Evolutionary conservation across 2,888 invertebrate genomes (phyloP).

Genomic region (Cryptophagus acutangulus): DNA sequence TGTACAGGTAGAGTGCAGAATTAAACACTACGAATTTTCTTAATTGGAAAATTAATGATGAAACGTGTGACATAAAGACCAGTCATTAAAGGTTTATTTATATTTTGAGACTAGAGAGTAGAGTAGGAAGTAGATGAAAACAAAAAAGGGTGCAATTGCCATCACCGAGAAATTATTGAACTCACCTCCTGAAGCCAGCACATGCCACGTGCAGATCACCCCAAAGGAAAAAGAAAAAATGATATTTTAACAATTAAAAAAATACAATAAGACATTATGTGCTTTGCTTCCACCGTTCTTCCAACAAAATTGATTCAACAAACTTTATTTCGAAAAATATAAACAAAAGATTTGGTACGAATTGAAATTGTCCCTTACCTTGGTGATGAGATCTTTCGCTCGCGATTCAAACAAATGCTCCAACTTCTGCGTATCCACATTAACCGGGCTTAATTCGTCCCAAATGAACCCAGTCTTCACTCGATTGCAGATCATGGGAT

Average conservation of each 20-base stretch:
- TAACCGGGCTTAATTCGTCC: conserved; percentile 82
- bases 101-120: no score
- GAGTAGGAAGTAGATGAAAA: conserved; percentile 28
- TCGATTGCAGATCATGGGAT: conserved; percentile 59
- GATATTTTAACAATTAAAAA: conserved; percentile 25
- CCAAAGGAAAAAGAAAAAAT: conserved; percentile 41
- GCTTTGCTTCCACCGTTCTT: no score
- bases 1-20: no score
- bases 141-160: conserved; percentile 30
- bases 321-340: background rate
- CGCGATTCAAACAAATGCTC: conserved; percentile 96
- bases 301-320: background rate
- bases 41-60: no score
- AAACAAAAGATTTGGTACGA: no score
- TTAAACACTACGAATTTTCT: no score
- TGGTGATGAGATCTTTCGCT: conserved; percentile 89
- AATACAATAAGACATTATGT: background rate
- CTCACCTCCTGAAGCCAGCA: conserved; percentile 48
- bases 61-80: no score
- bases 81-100: no score
- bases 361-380: no score
- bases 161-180: conserved; percentile 40
- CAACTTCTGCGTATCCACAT: conserved; percentile 85
- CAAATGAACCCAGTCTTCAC: conserved; percentile 70
- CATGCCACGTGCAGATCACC: conserved; percentile 45